Conservation (phyloP, 2,888 invertebrate genomes). For the Eucriotettix oculatus region DNA sequence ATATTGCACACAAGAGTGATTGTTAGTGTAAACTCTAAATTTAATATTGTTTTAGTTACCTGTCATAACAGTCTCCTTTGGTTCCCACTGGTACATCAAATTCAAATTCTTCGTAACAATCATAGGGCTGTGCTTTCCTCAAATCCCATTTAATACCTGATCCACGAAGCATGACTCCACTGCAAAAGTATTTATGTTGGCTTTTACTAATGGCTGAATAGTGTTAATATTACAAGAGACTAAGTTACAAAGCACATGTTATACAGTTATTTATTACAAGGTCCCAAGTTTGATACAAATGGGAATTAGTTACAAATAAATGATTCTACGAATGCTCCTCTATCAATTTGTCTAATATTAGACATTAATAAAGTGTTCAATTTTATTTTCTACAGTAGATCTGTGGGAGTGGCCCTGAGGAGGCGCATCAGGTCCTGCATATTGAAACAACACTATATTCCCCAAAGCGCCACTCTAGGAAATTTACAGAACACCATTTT, state of each 20-base stretch:
- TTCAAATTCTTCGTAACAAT: slow-evolving; percentile 83
- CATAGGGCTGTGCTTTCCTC: slow-evolving; percentile 89
- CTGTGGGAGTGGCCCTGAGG: too few species aligned
- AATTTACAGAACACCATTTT: too few species aligned
- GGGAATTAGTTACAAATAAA: neutral
- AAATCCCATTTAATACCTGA: slow-evolving; percentile 99
- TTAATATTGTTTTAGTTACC: slow-evolving; percentile 30
- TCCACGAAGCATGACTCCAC: slow-evolving; percentile 95
- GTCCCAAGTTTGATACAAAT: neutral
- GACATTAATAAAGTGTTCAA: too few species aligned
- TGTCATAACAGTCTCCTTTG: slow-evolving; percentile 94
- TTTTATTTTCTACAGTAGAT: too few species aligned
- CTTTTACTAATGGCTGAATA: neutral
- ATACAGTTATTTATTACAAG: neutral
- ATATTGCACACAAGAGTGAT: too few species aligned
- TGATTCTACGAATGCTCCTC: too few species aligned
- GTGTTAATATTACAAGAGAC: too few species aligned
- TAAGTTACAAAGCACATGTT: neutral
- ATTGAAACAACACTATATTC: too few species aligned
- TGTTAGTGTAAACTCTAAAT: neutral
- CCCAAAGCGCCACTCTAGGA: too few species aligned
- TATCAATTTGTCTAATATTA: too few species aligned
- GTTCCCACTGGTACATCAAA: slow-evolving; percentile 95
- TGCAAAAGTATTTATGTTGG: slow-evolving; percentile 24
- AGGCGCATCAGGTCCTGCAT: too few species aligned